Percentiles rank a stretch among this genome's conserved stretches.
Conservation (phyloP, 1,140 invertebrate genomes). For the Rhyacophila brunnea region DNA sequence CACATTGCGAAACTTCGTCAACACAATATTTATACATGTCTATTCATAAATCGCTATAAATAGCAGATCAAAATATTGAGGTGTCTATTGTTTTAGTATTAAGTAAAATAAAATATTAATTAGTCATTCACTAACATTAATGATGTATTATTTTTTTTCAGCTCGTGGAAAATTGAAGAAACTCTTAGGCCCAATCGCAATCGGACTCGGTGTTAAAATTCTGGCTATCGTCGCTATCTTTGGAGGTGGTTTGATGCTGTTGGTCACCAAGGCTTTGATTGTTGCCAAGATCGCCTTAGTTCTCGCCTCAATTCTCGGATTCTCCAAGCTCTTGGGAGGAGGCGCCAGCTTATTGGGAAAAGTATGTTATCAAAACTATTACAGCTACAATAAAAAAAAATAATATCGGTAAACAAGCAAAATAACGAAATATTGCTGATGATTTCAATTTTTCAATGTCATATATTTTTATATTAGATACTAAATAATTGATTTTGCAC, state of each 20-base stretch:
- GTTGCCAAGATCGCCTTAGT: constrained; percentile 74
- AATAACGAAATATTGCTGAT: too few species aligned
- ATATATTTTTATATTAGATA: too few species aligned
- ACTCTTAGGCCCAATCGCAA: constrained; percentile 61
- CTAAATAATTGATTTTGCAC: too few species aligned
- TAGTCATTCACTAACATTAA: neutral
- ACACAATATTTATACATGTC: too few species aligned
- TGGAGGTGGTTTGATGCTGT: constrained; percentile 65
- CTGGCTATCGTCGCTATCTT: constrained; percentile 67
- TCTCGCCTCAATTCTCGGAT: constrained; percentile 63
- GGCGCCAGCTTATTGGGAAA: constrained; percentile 42
- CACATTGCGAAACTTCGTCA: too few species aligned
- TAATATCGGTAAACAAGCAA: too few species aligned
- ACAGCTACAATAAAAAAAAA: too few species aligned
- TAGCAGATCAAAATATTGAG: too few species aligned
- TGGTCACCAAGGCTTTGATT: constrained; percentile 72
- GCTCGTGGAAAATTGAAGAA: constrained; percentile 75
- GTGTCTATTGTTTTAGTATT: too few species aligned
- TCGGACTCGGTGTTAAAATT: constrained; percentile 66
- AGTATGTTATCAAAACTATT: constrained; percentile 22
- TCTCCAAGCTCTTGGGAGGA: constrained; percentile 65
- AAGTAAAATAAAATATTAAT: neutral
- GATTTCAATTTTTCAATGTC: too few species aligned
- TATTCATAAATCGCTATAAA: too few species aligned
- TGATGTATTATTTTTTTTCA: constrained; percentile 41